Evolutionary conservation across 2,113 vertebrate species (phyloP).

Genomic region (mouse (Mus musculus)): GRCm39 chr5:135744501-135745000

Average conservation of each 20-base stretch:
- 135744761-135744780: conserved; percentile 52
- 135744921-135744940: conserved; percentile 59
- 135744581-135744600: background rate
- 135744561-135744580: background rate
- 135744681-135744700: background rate
- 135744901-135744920: conserved; percentile 89
- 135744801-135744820: conserved; percentile 91
- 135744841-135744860: conserved; percentile 92
- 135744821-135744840: conserved; percentile 94
- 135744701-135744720: background rate
- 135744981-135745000: background rate
- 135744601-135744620: background rate
- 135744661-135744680: background rate
- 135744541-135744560: accelerated
- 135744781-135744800: conserved; percentile 84
- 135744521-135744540: background rate
- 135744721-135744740: conserved; percentile 79
- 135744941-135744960: background rate
- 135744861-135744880: conserved; percentile 95
- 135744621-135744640: background rate
- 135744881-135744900: conserved; percentile 93
- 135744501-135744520: background rate
- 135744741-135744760: conserved; percentile 84
- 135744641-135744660: background rate
- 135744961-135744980: background rate